Evolutionary conservation across 2,797 vertebrate genomes (phyloP), one percentile per base, ranked within the genome.

Genomic region (Acestrorhynchus altus): DNA sequence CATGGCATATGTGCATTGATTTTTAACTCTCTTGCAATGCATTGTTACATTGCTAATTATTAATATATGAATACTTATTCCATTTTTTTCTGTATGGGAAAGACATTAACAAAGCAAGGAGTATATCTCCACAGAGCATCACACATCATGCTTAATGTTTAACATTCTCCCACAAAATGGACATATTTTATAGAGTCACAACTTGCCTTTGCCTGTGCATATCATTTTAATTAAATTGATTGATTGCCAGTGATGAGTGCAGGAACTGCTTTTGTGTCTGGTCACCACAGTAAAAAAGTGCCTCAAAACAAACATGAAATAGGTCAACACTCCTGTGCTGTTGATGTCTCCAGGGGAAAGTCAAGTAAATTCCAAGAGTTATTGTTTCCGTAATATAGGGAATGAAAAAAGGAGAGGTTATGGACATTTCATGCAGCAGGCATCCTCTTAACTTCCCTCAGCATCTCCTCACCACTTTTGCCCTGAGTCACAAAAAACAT

Each of bases 301-400:
- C 16, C 18, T 10, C 10, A 13, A 46, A 46, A 46, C 79, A 82
- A 79, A 69, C 8, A 39, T 42, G 10, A 31, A 67, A 68, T 22
- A 75, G 20, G 26, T 24, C 40, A 59, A 52, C 18, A 49, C 35
- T 63, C 13, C 49, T 9, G 24, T n/a, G 40, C 16, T 57, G 47
- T 59, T 46, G 75, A 39, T 26, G 69, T 63, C 83, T 82, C 56
- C 7, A 59, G 72, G 73, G 46, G 28, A 75, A 81, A 73, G 63
- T 63, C 20, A 71, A 85, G 68, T 79, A 81, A 84, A 81, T 72
- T 84, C 79, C 81, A 24, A 13, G 80, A 77, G 61, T 82, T 86
- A 85, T 87, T 85, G 77, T 88, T 89, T 87, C 81, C 77, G 69
- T 76, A 75, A 75, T 57, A 26, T 5, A 59, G 56, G 54, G 46